Evolutionary conservation across 2,888 invertebrate species (phyloP), one percentile per base, ranked within the genome.

Genomic region (Rosalia funebris): DNA sequence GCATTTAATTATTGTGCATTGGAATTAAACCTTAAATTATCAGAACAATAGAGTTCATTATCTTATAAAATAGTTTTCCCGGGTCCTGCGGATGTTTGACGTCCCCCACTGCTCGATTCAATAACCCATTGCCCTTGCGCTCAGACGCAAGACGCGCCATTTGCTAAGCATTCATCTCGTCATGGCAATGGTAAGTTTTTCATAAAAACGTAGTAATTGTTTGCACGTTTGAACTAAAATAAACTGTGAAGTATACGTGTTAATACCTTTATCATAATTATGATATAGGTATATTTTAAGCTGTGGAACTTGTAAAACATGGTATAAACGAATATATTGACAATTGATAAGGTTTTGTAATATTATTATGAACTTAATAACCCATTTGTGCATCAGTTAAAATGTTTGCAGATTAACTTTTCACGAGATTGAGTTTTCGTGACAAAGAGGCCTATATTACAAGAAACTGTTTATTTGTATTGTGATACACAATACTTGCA

Each of bases 71-170:
- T 32, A 31, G 42, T 56, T 71, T 71, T 69, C 73, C 72, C 74
- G 72, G 75, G 73, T 69, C 69, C 74, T 76, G 75, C 76, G 69
- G 74, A 74, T 73, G 70, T 74, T 73, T 69, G 71, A 65, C 71
- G 68, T 66, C 70, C 73, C 74, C 66, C 71, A 57, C 68, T 63
- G 59, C 65, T 59, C 60, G 57, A 65, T 66, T 71, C 73, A 74
- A 73, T 74, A 75, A 74, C 73, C 77, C 71, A 75, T 74, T 75
- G 75, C 74, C 78, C 78, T 77, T 78, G 77, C 77, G 76, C 76
- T 71, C 68, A 78, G 77, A 78, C 78, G 78, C 77, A 77, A 74
- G 71, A 76, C 81, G 82, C 82, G 83, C 83, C 83, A 83, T 83
- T 82, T 82, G 81, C 82, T 80, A 81, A 79, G 78, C 75, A 77